Percentiles rank a stretch among this genome's conserved stretches.
Conservation (phyloP, 2,888 invertebrate genomes). For the Parnassius smintheus region DNA sequence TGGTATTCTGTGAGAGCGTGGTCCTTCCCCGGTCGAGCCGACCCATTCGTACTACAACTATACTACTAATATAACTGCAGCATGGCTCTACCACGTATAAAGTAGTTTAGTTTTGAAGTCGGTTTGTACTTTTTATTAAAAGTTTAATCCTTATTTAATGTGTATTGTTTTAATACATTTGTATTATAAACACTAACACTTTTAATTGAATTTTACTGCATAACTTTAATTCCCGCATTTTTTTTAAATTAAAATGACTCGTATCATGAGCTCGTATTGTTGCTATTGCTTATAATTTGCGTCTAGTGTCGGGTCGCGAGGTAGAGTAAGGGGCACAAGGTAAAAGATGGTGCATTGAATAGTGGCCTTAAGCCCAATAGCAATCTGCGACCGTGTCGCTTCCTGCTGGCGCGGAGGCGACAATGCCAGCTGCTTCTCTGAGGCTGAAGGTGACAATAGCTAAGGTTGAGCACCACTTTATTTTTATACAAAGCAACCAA, state of each 20-base stretch:
- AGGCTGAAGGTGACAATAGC: constrained; percentile 69
- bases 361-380: constrained; percentile 80
- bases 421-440: constrained; percentile 69
- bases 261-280: constrained; percentile 16
- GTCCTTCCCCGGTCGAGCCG: no score
- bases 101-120: no score
- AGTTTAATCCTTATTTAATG: no score
- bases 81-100: no score
- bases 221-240: not conserved
- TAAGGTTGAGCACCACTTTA: constrained; percentile 64
- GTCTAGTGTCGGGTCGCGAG: constrained; percentile 64
- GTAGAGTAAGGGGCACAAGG: constrained; percentile 77
- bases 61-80: no score
- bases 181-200: no score
- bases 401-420: constrained; percentile 78
- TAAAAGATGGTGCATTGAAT: constrained; percentile 81
- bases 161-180: no score
- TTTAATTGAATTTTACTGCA: no score
- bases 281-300: constrained; percentile 32
- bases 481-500: not conserved
- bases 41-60: no score
- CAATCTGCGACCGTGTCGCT: constrained; percentile 73
- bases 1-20: no score
- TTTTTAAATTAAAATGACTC: constrained; percentile 17
- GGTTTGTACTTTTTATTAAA: no score